Conservation (phyloP, 2,113 vertebrate species). For the Zosterops lateralis region DNA sequence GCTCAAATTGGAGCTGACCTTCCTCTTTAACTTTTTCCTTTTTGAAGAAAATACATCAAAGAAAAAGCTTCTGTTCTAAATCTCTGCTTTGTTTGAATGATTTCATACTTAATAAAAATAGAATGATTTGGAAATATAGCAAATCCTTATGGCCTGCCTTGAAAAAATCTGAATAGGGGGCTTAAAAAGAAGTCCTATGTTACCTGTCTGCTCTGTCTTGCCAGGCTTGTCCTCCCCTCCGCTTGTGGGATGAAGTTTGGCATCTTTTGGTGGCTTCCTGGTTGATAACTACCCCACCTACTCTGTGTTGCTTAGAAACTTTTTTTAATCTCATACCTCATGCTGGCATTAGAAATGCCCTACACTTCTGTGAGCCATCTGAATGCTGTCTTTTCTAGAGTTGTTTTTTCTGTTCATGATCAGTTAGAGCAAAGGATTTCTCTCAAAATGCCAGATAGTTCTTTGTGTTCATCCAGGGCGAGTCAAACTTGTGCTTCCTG, state of each 20-base stretch:
- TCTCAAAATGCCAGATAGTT: background rate
- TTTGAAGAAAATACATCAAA: background rate
- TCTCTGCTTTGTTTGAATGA: background rate
- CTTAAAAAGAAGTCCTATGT: background rate
- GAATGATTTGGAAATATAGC: background rate
- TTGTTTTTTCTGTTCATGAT: background rate
- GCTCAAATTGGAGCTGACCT: background rate
- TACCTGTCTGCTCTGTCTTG: background rate
- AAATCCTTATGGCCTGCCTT: background rate
- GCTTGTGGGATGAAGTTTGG: background rate
- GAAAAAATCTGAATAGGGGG: background rate
- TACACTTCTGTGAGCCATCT: background rate
- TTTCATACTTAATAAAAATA: background rate
- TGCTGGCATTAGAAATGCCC: background rate
- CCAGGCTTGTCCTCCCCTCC: background rate
- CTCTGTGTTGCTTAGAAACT: background rate
- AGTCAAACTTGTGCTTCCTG: background rate
- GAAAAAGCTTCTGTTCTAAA: background rate
- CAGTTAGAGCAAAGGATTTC: background rate
- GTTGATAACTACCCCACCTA: fast-evolving
- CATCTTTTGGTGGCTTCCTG: background rate
- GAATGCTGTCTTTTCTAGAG: background rate
- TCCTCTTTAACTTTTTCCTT: background rate
- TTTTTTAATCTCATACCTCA: background rate
- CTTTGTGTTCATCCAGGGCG: background rate